Percentiles rank a stretch among this genome's conserved stretches.
Evolutionary conservation across 2,888 invertebrate genomes (phyloP).

Genomic region (Salpingus planirostris): DNA sequence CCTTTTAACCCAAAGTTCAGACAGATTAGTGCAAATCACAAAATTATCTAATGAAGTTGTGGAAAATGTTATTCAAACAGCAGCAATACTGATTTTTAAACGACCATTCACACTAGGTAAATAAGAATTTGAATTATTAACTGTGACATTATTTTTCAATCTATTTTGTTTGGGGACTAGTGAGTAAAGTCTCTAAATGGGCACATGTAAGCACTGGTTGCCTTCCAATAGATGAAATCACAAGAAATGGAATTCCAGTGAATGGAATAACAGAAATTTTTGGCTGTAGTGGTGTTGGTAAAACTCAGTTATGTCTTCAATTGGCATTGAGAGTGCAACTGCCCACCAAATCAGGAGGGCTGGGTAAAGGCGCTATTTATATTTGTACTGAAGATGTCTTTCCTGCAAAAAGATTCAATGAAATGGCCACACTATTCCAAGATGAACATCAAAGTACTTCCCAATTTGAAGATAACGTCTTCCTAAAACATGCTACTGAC

Average conservation of each 20-base stretch:
- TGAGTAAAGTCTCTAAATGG: too few species aligned
- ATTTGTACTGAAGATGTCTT: conserved; percentile 73
- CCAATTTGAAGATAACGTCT: conserved; percentile 54
- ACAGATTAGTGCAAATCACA: too few species aligned
- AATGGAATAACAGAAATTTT: conserved; percentile 67
- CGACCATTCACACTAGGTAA: too few species aligned
- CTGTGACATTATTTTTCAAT: too few species aligned
- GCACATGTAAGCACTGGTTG: conserved; percentile 48
- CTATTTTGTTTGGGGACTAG: too few species aligned
- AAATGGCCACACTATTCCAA: conserved; percentile 39
- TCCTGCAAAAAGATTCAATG: conserved; percentile 57
- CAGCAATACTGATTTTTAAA: too few species aligned
- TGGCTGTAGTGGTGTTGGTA: conserved; percentile 74
- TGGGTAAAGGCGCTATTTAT: conserved; percentile 53
- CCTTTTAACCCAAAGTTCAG: too few species aligned
- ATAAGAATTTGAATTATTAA: too few species aligned
- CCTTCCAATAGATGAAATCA: conserved; percentile 47
- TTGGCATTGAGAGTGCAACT: conserved; percentile 57
- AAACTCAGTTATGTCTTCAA: conserved; percentile 73
- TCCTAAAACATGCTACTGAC: conserved; percentile 57
- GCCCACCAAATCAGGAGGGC: conserved; percentile 45
- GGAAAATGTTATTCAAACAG: too few species aligned
- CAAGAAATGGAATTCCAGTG: conserved; percentile 59
- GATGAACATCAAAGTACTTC: conserved; percentile 26
- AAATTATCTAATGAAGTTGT: too few species aligned